phyloP scores from a whole-genome alignment of 2,888 invertebrate species.

The Argyra leucocephala region DNA sequence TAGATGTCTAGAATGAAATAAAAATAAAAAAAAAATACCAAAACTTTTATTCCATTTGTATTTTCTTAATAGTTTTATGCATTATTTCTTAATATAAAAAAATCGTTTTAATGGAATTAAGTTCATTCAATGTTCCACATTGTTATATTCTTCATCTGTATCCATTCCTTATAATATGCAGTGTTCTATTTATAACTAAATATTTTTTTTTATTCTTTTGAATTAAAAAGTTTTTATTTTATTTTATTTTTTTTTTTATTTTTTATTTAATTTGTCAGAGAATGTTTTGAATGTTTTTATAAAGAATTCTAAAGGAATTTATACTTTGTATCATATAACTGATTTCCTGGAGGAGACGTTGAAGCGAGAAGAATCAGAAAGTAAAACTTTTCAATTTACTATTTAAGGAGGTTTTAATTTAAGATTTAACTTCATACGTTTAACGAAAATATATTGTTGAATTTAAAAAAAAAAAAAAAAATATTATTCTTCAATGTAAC shows the following conservation, averaged over 20 bases:
- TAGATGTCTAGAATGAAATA: background rate
- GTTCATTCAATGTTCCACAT: background rate
- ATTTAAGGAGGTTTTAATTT: conserved; percentile 4
- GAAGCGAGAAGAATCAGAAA: too few relatives aligned
- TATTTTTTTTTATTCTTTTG: too few relatives aligned
- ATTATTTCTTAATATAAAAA: background rate
- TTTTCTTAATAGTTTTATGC: background rate
- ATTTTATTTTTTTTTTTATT: too few relatives aligned
- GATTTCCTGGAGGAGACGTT: too few relatives aligned
- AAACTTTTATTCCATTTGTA: background rate
- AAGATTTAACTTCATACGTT: background rate
- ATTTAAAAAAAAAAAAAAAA: background rate
- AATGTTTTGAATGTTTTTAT: too few relatives aligned
- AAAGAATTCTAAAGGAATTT: too few relatives aligned
- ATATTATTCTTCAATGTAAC: conserved; percentile 2
- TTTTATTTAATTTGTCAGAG: too few relatives aligned
- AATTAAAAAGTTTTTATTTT: too few relatives aligned
- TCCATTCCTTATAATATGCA: too few relatives aligned
- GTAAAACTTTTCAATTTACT: background rate
- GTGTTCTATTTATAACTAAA: too few relatives aligned
- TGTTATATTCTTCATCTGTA: background rate
- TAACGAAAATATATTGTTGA: background rate
- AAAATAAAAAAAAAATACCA: background rate
- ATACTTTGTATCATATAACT: too few relatives aligned
- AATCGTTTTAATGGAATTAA: background rate